Evolutionary conservation across 2,797 vertebrate genomes (phyloP), one percentile per base, ranked within the genome.

Genomic region (Pseudochirops cupreus): DNA sequence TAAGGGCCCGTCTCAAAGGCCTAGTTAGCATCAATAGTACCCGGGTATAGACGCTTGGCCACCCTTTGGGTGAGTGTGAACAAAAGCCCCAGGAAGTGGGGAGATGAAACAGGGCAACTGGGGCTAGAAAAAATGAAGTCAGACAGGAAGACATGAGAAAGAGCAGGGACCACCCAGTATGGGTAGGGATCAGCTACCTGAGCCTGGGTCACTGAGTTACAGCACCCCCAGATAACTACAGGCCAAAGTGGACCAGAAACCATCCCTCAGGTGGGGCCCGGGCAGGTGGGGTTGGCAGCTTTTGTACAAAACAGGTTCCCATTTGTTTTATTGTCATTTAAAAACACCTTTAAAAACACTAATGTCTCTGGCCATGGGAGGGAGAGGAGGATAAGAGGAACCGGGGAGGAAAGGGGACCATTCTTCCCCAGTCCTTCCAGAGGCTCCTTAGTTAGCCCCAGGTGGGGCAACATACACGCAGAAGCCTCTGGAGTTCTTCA

Each of bases 281-380:
- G n/a, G n/a, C 31, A 31, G n/a, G 59, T 2, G 50, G 18, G 39
- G 46, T n/a, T 46, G 33, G 74, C 54, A 16, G 95, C 91, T 91
- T 92, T 5, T 9, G 93, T 95, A 96, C 94, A 94, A 94, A 95
- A 96, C 53, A 95, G 58, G 56, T 95, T 97, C 92, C 91, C 93
- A 90, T 93, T 97, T 96, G 91, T 95, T 98, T 98, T 98, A 98
- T 96, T 98, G 93, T 98, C 97, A 95, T 97, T 98, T 98, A 97
- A 97, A 98, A 98, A 98, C 95, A 95, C 92, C 89, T 96, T 97
- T 98, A 94, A 96, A 98, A 98, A 98, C 33, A 53, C 90, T 67
- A 97, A 96, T 96, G 95, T 97, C 97, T 98, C 91, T 94, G 96
- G 90, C 94, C 87, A 62, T 52, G 91, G 33, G 56, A 91, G 9